Conservation (phyloP, 2,113 vertebrate genomes). For the Nematolebias whitei region DNA sequence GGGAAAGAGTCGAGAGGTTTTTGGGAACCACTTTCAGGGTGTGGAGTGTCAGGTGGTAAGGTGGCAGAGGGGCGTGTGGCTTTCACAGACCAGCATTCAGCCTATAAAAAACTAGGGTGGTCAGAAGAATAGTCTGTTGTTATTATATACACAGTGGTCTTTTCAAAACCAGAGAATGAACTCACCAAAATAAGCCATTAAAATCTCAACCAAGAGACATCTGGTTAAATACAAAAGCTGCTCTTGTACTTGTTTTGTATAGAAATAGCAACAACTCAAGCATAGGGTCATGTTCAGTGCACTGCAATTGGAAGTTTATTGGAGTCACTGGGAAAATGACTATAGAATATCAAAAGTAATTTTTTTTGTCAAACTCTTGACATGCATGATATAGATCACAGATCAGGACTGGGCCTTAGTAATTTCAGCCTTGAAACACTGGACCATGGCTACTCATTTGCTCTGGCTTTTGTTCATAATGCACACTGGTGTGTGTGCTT, state of each 20-base stretch:
- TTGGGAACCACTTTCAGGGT: conserved; percentile 39
- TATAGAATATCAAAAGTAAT: conserved; percentile 16
- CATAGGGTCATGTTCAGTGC: conserved; percentile 9
- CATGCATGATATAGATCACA: neutral
- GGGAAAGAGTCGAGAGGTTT: conserved; percentile 1
- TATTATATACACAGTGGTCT: conserved; percentile 47
- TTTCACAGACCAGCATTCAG: conserved; percentile 31
- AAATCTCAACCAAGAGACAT: conserved; percentile 56
- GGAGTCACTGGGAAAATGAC: conserved; percentile 8
- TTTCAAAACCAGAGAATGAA: conserved; percentile 49
- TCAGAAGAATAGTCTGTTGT: conserved; percentile 74
- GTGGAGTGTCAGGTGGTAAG: conserved; percentile 72
- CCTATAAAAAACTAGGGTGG: conserved; percentile 70
- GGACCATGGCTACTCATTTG: conserved; percentile 13
- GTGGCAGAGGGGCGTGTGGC: conserved; percentile 65
- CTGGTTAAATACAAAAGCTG: conserved; percentile 57
- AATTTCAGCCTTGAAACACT: conserved; percentile 9
- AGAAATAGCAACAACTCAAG: conserved; percentile 26
- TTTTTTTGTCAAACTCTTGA: neutral
- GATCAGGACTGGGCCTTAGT: conserved; percentile 1
- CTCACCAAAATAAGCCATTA: conserved; percentile 52
- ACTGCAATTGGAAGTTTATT: conserved; percentile 5
- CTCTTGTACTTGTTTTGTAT: conserved; percentile 44
- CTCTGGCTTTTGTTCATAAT: conserved; percentile 13
- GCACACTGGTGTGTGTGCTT: conserved; percentile 33